Evolutionary conservation across 1,140 invertebrate genomes (phyloP).

Genomic region (Oncopeltus fasciatus): DNA sequence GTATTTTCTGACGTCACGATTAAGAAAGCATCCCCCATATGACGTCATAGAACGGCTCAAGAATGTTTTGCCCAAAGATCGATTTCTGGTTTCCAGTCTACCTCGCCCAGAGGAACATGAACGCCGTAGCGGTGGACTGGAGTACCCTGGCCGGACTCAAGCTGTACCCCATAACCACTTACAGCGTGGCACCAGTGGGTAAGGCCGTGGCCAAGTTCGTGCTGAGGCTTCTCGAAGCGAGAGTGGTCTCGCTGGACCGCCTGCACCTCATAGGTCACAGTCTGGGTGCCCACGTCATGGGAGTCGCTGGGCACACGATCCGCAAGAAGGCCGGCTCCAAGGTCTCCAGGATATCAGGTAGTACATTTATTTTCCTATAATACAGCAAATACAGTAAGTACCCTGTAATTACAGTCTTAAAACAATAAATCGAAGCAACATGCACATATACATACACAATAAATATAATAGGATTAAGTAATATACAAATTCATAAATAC

Average conservation of each 20-base stretch:
- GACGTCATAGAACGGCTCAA: neutral
- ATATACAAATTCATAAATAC: too few species aligned
- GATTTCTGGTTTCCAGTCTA: neutral
- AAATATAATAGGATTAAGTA: too few species aligned
- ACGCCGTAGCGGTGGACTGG: conserved; percentile 14
- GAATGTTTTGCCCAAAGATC: neutral
- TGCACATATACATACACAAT: too few species aligned
- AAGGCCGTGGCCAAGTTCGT: neutral
- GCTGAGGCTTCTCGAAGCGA: neutral
- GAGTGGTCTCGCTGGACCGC: conserved; percentile 26
- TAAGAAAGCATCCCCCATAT: neutral
- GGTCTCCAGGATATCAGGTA: conserved; percentile 38
- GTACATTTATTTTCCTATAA: too few species aligned
- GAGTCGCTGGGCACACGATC: conserved; percentile 45
- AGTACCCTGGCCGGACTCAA: neutral
- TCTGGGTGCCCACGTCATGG: conserved; percentile 66
- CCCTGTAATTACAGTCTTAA: too few species aligned
- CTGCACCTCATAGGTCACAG: conserved; percentile 71
- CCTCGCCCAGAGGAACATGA: neutral
- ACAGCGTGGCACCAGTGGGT: conserved; percentile 6
- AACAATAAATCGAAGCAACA: too few species aligned
- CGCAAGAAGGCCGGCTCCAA: neutral
- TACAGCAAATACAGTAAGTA: too few species aligned
- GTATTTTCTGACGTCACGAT: neutral
- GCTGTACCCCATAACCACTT: conserved; percentile 9